Evolutionary conservation across 2,113 vertebrate species (phyloP), one percentile per base, ranked within the genome.

Genomic region (Helogale parvula): DNA sequence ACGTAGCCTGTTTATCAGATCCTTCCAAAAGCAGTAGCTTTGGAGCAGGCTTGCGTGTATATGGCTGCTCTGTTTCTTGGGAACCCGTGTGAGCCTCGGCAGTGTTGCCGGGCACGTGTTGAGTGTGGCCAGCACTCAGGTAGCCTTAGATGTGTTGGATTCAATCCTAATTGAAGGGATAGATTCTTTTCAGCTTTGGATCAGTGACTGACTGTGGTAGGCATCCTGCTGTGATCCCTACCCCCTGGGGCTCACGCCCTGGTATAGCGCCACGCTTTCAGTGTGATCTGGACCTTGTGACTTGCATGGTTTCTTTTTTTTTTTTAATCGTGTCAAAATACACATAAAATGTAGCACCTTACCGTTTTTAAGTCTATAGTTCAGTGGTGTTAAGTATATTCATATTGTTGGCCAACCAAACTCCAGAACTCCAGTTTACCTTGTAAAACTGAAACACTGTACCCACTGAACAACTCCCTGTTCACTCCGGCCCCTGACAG

Each of bases 361-460:
- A n/a, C 17, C 13, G 17, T 89, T 86, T 90, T 60, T 41, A 60
- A 93, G 35, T 50, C 3, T 57, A 47, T 9, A 80, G 63, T 88
- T 83, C 27, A 10, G 5, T 50, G 10, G 35, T 31, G 8, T n/a
- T 72, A 57, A 16, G 17, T 97, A 35, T 35, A 9, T 82, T 63
- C 11, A 65, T 8, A 0, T 31, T 38, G n/a, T 47, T 89, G 7
- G 81, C n/a, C 12, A 19, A 4, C 31, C 21, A 14, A 5, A 92
- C 74, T 93, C 66, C 38, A 52, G 69, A 89, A 72, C n/a, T 12
- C 25, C 45, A 60, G n/a, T n/a, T 69, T 17, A 52, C 92, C 68
- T 92, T 71, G 33, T 7, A 72, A 57, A 45, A 27, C 83, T 66
- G 38, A 72, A 66, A 45, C 23, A 63, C 33, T 65, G 5, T 41